Evolutionary conservation across 2,888 invertebrate genomes (phyloP), one percentile per base, ranked within the genome.

Genomic region (Psococerastis gibbosa): DNA sequence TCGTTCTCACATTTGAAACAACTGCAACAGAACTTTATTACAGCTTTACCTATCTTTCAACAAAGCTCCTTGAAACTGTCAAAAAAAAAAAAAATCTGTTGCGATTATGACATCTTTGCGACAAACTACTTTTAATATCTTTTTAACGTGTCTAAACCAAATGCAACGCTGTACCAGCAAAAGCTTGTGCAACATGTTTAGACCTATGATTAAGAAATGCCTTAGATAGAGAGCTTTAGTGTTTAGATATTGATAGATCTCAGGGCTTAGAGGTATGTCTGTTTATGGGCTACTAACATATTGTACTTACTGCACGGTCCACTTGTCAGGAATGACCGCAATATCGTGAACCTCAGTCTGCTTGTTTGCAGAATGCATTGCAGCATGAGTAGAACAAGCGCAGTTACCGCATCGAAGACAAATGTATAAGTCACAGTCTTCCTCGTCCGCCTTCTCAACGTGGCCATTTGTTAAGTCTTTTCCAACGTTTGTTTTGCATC

Each of bases 391-490:
- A 2, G 80, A 82, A 59, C 88, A 88, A 17, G 75, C 69, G 55
- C 79, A 78, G 34, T 75, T 64, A 2, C 82, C 87, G 60, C 88
- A 89, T 49, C 76, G 75, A 47, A 88, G 63, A 56, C 88, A 89
- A 63, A 88, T 68, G 81, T 82, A 84, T 47, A 80, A 58, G 1
- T 64, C 65, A 41, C 59, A 56, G 50, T 70, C 70, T 41, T 61
- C 61, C 50, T 68, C 67, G 43, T 60, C 61, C 48, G 56, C 57
- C 8, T 50, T 49, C 27, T 54, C 50, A 51, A 41, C 16, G 51
- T 44, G 8, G 23, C 13, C 33, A 43, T 18, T 46, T 22, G 23
- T 2, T 41, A 20, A 22, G 16, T 20, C 22, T 22, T 43, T 41
- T 34, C 42, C 42, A 6, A 11, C 22, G 2, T 35, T 46, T 27